Evolutionary conservation across 2,113 vertebrate species (phyloP), one percentile per base, ranked within the genome.

Genomic region (Edolisoma coerulescens): DNA sequence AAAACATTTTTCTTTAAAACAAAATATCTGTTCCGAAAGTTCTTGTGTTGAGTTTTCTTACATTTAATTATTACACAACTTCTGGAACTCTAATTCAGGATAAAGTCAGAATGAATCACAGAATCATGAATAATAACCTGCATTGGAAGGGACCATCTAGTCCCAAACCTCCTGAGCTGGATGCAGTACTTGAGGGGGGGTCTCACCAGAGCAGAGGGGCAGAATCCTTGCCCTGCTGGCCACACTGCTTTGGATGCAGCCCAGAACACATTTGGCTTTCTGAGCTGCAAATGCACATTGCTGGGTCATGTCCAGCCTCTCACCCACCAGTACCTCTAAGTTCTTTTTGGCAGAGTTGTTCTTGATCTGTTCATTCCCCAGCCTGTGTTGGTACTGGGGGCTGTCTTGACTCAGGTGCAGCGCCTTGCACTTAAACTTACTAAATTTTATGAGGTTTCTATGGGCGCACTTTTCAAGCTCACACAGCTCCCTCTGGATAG

Each of bases 341-440:
- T 18, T 3, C 17, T 67, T 67, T 26, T 68, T 0, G 0, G 10
- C 44, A 68, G 26, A 6, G 13, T 32, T 42, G 26, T 3, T 76
- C 37, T 76, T 1, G 2, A 41, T 26, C 10, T 50, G 8, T 21
- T 86, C 9, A 15, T 60, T 42, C 5, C 7, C 9, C 27, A 68
- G 21, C 17, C 26, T 9, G 5, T 22, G 39, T 18, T 52, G 39
- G 27, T 37, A 19, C 7, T 27, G 17, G 14, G 27, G 1, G 2
- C 27, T 68, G 7, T 59, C 44, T 52, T 68, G 17, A 60, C 27
- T 68, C 11, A 67, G 37, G 26, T 37, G 9, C 21, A 35, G 44
- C 2, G 4, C 61, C 61, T 76, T 44, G 13, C 17, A 32, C 37
- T 65, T 30, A 26, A 67, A 75, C 13, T 37, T 68, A 17, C 22